Conservation (phyloP, 2,797 vertebrate genomes). For the Mallotus villosus region DNA sequence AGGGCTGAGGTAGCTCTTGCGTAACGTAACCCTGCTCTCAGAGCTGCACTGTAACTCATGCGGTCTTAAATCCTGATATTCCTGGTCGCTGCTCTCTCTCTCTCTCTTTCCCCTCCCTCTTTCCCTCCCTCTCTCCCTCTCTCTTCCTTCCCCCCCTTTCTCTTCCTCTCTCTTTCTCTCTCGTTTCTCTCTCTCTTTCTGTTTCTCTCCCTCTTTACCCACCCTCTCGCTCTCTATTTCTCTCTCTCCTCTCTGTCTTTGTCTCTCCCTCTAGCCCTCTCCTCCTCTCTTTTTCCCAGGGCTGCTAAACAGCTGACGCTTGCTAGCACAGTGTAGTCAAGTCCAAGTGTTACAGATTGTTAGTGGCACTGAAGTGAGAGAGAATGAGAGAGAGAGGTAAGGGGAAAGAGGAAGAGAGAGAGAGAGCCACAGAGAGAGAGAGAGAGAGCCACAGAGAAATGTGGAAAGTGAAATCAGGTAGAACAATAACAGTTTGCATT, state of each 20-base stretch:
- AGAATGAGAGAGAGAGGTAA: not conserved
- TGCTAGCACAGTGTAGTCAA: too few relatives aligned
- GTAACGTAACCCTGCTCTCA: constrained; percentile 68
- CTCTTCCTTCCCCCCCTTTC: not conserved
- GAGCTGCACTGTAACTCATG: constrained; percentile 64
- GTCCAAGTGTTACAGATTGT: too few relatives aligned
- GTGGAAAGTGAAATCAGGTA: not conserved
- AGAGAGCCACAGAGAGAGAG: too few relatives aligned
- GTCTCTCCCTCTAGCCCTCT: constrained; percentile 1
- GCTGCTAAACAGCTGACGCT: not conserved
- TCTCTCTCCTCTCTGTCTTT: not conserved
- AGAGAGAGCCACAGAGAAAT: not conserved
- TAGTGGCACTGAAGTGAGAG: not conserved
- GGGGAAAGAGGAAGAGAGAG: not conserved
- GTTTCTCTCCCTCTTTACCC: too few relatives aligned
- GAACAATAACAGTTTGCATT: not conserved
- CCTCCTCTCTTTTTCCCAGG: not conserved
- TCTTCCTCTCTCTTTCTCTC: too few relatives aligned
- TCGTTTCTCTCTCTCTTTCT: too few relatives aligned
- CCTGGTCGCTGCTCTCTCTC: constrained; percentile 37
- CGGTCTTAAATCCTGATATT: constrained; percentile 67
- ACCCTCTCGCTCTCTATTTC: not conserved
- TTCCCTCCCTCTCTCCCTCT: constrained; percentile 8
- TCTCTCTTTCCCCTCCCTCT: constrained; percentile 24
- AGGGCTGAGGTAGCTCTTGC: constrained; percentile 71